Conservation (phyloP, 1,140 invertebrate species). For the Heliothis virescens region DNA sequence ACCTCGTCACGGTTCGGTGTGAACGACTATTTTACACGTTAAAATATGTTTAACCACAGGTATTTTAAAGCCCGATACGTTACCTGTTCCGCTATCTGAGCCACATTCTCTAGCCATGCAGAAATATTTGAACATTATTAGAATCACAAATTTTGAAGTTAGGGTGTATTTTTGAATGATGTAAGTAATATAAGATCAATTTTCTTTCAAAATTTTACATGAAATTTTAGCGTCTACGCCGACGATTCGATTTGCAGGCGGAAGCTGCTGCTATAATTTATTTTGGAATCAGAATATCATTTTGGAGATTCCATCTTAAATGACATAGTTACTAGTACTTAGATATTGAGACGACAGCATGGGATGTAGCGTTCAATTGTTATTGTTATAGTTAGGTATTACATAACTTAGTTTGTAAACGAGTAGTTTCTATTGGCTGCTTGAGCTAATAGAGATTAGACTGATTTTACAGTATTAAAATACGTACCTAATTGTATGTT, state of each 20-base stretch:
- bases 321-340: conserved; percentile 1
- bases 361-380: neutral
- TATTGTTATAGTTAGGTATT: neutral
- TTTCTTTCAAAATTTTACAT: conserved; percentile 1
- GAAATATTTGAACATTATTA: neutral
- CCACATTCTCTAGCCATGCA: too few species aligned
- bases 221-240: neutral
- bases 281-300: conserved; percentile 22
- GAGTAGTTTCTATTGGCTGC: too few species aligned
- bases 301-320: neutral
- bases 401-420: neutral
- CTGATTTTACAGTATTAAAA: too few species aligned
- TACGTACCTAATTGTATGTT: too few species aligned
- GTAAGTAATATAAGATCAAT: conserved; percentile 13
- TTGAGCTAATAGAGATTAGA: too few species aligned
- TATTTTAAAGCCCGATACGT: too few species aligned
- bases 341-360: neutral
- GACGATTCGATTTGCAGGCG: conserved; percentile 18
- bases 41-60: too few species aligned
- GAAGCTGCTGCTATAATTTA: neutral
- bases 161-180: neutral
- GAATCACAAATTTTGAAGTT: neutral
- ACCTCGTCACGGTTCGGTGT: neutral
- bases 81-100: too few species aligned
- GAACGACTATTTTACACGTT: neutral